A percentile compares a stretch with the other conserved stretches of the same genome.
Evolutionary conservation across 35 echinoderm and acorn worm genomes (phyloP).

Genomic region (Heliocidaris tuberculata): DNA sequence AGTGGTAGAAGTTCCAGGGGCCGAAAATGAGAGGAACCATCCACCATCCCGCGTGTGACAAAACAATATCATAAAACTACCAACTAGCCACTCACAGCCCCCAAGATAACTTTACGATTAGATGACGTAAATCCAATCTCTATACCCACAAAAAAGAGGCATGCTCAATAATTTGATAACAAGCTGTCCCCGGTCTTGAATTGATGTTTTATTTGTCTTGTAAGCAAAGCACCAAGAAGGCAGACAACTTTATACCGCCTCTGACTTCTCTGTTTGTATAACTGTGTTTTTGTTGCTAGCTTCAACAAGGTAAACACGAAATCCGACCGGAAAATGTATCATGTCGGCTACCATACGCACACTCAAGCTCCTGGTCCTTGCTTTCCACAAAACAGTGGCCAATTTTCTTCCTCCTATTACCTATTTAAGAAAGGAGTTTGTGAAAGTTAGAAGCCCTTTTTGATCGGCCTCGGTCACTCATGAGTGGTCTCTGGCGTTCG

Average conservation of each 20-base stretch:
- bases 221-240: conserved; percentile 22
- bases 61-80: conserved; percentile 13
- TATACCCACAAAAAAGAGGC: not conserved
- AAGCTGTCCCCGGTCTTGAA: not conserved
- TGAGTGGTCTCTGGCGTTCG: not conserved
- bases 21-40: not conserved
- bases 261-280: conserved; percentile 27
- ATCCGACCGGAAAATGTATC: not conserved
- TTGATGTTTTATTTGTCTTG: conserved; percentile 43
- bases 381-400: conserved; percentile 17
- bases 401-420: not conserved
- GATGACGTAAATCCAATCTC: conserved; percentile 28
- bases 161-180: conserved; percentile 25
- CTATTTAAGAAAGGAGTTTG: not conserved
- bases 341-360: conserved; percentile 34
- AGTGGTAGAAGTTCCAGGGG: not conserved
- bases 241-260: conserved; percentile 41
- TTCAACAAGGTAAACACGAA: conserved; percentile 40
- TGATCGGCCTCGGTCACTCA: not conserved
- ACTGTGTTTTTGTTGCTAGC: conserved; percentile 47
- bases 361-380: not conserved
- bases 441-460: not conserved
- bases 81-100: conserved; percentile 37
- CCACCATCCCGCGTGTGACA: not conserved
- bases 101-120: conserved; percentile 15